A percentile compares a stretch with the other conserved stretches of the same genome.
phyloP scores from a whole-genome alignment of 2,113 vertebrate species.

The Otis tarda region DNA sequence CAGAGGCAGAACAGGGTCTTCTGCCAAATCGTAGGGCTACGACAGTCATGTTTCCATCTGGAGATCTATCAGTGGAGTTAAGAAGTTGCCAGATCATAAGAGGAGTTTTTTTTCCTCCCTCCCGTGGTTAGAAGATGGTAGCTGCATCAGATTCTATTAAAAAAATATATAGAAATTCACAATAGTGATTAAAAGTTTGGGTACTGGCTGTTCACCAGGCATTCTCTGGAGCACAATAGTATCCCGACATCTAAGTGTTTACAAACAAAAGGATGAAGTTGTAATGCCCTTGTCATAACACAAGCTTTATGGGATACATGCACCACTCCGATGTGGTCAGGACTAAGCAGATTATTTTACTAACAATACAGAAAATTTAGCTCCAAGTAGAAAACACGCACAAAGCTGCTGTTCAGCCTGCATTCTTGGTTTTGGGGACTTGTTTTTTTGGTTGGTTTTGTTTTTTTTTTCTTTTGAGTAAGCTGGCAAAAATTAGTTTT shows the following conservation, averaged over 20 bases:
- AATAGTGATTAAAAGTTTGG: neutral
- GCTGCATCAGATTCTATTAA: neutral
- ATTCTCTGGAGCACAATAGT: conserved; percentile 1
- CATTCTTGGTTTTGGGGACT: neutral
- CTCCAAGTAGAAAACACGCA: neutral
- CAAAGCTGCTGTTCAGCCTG: neutral
- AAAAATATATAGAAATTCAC: neutral
- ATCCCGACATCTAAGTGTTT: conserved; percentile 1
- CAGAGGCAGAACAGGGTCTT: neutral
- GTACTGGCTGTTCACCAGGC: neutral
- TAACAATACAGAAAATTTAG: neutral
- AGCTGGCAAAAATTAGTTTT: conserved; percentile 43
- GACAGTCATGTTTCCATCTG: neutral
- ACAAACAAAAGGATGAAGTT: conserved; percentile 37
- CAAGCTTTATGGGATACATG: neutral
- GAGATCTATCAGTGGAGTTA: neutral
- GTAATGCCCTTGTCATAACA: conserved; percentile 40
- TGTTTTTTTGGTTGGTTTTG: neutral
- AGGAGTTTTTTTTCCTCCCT: neutral
- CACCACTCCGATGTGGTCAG: neutral
- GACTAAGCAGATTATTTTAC: conserved; percentile 17
- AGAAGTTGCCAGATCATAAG: neutral
- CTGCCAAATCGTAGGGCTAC: neutral
- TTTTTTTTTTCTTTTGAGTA: neutral
- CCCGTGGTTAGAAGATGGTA: neutral